These are phyloP conservation scores for Scaptomyza reducta DNA, from an alignment of 2,888 invertebrate species.

Conservation along the genomic window DNA sequence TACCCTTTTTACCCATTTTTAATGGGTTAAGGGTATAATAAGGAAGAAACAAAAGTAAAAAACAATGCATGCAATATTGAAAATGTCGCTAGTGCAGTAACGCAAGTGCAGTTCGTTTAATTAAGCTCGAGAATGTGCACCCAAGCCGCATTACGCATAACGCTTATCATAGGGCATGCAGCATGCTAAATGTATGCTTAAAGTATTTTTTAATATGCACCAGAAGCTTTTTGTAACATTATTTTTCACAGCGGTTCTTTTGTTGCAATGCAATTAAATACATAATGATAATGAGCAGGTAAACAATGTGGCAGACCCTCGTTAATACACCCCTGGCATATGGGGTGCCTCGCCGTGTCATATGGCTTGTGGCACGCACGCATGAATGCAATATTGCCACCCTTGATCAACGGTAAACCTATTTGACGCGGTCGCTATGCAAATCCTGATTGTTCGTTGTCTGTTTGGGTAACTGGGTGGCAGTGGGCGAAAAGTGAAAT, in stretches of 20 bases:
- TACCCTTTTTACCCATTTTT: too few species aligned
- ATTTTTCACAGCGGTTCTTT: slow-evolving; percentile 42
- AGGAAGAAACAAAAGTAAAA: too few species aligned
- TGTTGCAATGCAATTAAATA: slow-evolving; percentile 63
- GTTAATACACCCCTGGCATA: not conserved
- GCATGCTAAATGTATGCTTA: slow-evolving; percentile 16
- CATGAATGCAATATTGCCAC: slow-evolving; percentile 34
- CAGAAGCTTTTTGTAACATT: slow-evolving; percentile 21
- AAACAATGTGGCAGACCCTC: slow-evolving; percentile 28
- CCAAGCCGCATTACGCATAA: slow-evolving; percentile 29
- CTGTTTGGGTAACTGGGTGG: not conserved
- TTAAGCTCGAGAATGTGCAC: slow-evolving; percentile 50
- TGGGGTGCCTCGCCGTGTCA: too few species aligned
- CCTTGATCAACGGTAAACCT: slow-evolving; percentile 26
- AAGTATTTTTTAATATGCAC: slow-evolving; percentile 21
- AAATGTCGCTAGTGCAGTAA: slow-evolving; percentile 3
- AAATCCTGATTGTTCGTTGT: slow-evolving; percentile 4
- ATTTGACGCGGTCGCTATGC: slow-evolving; percentile 24
- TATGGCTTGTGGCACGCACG: not conserved
- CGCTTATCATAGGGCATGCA: slow-evolving; percentile 53
- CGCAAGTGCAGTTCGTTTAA: slow-evolving; percentile 30
- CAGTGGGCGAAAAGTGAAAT: not conserved
- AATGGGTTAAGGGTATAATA: too few species aligned
- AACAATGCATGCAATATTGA: slow-evolving; percentile 22
- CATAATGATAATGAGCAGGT: slow-evolving; percentile 59